A percentile compares a stretch with the other conserved stretches of the same genome.
These are phyloP conservation scores for Corythornis cristatus DNA, from an alignment of 2,113 vertebrate species.

Conservation along the genomic window DNA sequence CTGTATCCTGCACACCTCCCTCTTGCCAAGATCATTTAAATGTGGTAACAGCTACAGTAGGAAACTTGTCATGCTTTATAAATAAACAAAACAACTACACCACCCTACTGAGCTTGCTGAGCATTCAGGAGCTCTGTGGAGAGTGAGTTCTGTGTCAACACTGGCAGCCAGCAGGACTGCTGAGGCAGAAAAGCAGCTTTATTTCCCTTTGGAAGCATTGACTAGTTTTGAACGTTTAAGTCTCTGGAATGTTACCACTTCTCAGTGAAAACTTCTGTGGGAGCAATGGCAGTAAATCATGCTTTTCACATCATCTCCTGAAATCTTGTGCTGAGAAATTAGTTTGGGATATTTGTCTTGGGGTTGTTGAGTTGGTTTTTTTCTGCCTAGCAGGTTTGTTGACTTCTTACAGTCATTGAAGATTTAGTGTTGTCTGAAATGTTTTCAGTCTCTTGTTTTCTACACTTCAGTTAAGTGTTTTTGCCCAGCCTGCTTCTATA, in stretches of 20 bases:
- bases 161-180: slow-evolving; percentile 15
- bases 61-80: slow-evolving; percentile 3
- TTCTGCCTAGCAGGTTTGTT: background rate
- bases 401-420: background rate
- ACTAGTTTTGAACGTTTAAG: slow-evolving; percentile 1
- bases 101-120: slow-evolving; percentile 34
- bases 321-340: background rate
- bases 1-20: background rate
- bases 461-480: background rate
- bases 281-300: background rate
- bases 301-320: background rate
- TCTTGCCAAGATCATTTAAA: slow-evolving; percentile 48
- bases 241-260: background rate
- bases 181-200: slow-evolving; percentile 19
- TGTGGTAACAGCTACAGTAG: slow-evolving; percentile 35
- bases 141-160: slow-evolving; percentile 46
- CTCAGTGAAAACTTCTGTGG: background rate
- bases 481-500: background rate
- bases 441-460: background rate
- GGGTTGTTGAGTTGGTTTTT: background rate
- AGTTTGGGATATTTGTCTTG: background rate
- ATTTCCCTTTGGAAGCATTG: background rate
- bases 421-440: background rate
- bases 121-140: background rate
- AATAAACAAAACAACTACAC: slow-evolving; percentile 47